phyloP scores from a whole-genome alignment of 2,888 invertebrate species.

The Mythimna pallens region DNA sequence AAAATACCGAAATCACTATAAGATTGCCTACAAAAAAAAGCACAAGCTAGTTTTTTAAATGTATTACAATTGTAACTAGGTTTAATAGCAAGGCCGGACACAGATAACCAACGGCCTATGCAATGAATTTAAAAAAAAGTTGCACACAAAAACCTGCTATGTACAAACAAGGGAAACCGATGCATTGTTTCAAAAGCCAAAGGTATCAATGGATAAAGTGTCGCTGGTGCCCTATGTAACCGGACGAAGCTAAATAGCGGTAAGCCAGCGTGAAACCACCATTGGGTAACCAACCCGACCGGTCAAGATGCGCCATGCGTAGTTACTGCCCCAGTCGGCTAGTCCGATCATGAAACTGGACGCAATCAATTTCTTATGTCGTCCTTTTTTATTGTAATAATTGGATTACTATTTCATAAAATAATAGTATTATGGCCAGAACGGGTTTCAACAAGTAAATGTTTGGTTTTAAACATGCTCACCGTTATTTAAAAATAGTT shows the following conservation, averaged over 20 bases:
- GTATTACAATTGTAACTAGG: not conserved
- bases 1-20: too few relatives aligned
- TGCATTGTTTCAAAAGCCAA: constrained; percentile 61
- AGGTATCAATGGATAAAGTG: constrained; percentile 63
- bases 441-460: not conserved
- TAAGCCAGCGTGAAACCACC: constrained; percentile 76
- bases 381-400: constrained; percentile 48
- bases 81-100: not conserved
- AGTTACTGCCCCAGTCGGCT: constrained; percentile 46
- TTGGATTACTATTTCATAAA: constrained; percentile 38
- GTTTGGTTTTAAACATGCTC: too few relatives aligned
- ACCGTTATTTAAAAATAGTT: too few relatives aligned
- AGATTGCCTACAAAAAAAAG: too few relatives aligned
- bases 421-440: constrained; percentile 17
- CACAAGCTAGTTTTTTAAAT: not conserved
- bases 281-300: constrained; percentile 70
- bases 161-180: constrained; percentile 50
- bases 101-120: constrained; percentile 14
- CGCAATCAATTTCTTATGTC: constrained; percentile 66
- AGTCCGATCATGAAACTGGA: constrained; percentile 51
- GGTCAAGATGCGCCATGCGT: constrained; percentile 70
- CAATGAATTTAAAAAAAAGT: constrained; percentile 32
- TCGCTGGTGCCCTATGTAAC: constrained; percentile 70
- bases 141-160: constrained; percentile 32
- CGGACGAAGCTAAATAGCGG: constrained; percentile 72